Evolutionary conservation across 2,888 invertebrate species (phyloP).

Genomic region (Priocnemis perturbator): DNA sequence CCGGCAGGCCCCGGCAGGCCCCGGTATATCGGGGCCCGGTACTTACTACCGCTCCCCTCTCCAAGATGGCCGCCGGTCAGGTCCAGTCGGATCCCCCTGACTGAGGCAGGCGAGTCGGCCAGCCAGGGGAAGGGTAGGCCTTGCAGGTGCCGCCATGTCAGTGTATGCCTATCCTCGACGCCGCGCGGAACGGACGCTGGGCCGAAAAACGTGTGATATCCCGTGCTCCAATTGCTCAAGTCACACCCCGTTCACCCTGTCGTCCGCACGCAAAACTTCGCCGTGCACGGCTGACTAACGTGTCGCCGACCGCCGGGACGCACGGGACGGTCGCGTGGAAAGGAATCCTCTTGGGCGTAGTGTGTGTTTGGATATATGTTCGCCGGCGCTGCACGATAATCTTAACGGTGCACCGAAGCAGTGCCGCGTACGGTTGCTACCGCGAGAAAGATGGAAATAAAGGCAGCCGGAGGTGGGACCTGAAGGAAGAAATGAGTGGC

Average conservation of each 20-base stretch:
- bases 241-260: slow-evolving; percentile 20
- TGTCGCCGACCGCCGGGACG: not conserved
- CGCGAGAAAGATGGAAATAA: slow-evolving; percentile 22
- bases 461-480: slow-evolving; percentile 11
- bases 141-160: slow-evolving; percentile 76
- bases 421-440: too few relatives aligned
- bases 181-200: slow-evolving; percentile 71
- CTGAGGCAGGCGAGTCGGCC: slow-evolving; percentile 60
- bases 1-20: too few relatives aligned
- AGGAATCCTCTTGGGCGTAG: too few relatives aligned
- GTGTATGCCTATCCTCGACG: slow-evolving; percentile 74
- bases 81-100: slow-evolving; percentile 65
- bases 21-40: slow-evolving; percentile 46
- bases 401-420: too few relatives aligned
- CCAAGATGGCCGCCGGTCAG: slow-evolving; percentile 72
- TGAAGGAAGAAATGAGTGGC: slow-evolving; percentile 35
- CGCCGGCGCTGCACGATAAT: too few relatives aligned
- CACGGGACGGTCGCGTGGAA: not conserved
- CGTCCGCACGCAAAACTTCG: slow-evolving; percentile 3
- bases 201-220: slow-evolving; percentile 61
- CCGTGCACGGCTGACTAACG: not conserved
- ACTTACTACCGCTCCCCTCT: slow-evolving; percentile 65
- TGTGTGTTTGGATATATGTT: too few relatives aligned
- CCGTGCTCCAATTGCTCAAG: slow-evolving; percentile 42
- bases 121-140: slow-evolving; percentile 69